Base-by-base conservation (phyloP, 2,888 invertebrate species). In the Pardosa pseudoannulata region DNA sequence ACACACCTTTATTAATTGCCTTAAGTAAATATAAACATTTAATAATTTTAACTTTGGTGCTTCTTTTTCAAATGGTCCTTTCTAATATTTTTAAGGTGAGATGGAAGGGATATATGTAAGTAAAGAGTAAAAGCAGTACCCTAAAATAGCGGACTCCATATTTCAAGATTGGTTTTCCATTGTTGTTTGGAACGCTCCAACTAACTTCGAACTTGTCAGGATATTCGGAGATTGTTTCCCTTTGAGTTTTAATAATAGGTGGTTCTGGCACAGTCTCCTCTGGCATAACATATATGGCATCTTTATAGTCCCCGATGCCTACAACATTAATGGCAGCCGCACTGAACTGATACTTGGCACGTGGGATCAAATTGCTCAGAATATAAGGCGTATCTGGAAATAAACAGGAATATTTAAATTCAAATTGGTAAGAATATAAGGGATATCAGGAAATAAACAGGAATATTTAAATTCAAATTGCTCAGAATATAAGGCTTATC, bases 101-200 rank as follows among this genome's bases (percentile, higher is more conserved):
- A n/a, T n/a, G n/a, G n/a, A n/a, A n/a, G n/a, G n/a, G n/a, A n/a
- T n/a, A n/a, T n/a, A n/a, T n/a, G n/a, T n/a, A 7, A 36, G 36
- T 9, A 36, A 36, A 36, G 9, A 36, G 36, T 9, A 36, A 36
- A 36, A 36, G 36, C 36, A 5, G 94, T 93, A 96, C 96, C 91
- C 94, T 94, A 91, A 96, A 96, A 91, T 95, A 96, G 91, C 93
- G 94, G 89, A 97, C 93, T 91, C 95, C 94, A 92, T 96, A 97
- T 91, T 93, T 93, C 91, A 96, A 95, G 90, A 97, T 97, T 29
- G 95, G 95, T 92, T 96, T 96, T 7, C 97, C 97, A 91, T 97
- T 97, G 91, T 97, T 96, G 73, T 95, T 94, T 0, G 97, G 96
- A 68, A 95, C 94, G 90, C 94, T 94, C 97, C 97, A 97, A 90